Evolutionary conservation across 2,797 vertebrate species (phyloP).

Genomic region (Cheirogaleus major): DNA sequence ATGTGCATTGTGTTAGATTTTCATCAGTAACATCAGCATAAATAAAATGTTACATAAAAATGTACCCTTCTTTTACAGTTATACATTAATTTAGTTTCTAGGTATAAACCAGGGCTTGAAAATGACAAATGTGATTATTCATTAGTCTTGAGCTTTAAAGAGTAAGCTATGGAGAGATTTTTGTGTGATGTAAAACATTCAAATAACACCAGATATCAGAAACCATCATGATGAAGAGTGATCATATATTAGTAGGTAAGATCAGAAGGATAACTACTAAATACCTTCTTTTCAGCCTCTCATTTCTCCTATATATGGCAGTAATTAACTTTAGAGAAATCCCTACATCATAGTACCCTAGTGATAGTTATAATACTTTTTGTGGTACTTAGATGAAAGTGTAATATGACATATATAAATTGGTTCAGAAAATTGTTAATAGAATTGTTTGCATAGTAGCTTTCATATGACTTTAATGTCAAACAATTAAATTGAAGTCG

Average conservation of each 20-base stretch:
- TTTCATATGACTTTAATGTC: neutral
- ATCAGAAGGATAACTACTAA: neutral
- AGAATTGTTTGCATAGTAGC: neutral
- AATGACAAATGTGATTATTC: neutral
- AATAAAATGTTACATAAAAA: neutral
- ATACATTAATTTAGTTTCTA: neutral
- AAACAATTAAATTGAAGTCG: neutral
- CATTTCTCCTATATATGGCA: neutral
- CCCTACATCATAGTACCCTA: neutral
- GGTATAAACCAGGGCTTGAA: neutral
- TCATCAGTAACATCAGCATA: neutral
- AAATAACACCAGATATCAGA: neutral
- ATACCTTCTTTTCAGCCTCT: neutral
- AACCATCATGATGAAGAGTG: neutral
- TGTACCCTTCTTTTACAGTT: neutral
- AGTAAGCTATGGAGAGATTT: neutral
- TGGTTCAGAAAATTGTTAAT: neutral
- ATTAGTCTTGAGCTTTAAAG: neutral
- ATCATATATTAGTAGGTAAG: neutral
- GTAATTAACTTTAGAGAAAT: neutral
- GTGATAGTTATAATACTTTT: neutral
- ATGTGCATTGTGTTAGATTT: neutral
- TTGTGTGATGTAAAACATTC: neutral
- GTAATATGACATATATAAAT: neutral
- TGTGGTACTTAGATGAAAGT: constrained; percentile 14